Percentiles rank a stretch among this genome's conserved stretches.
Conservation (phyloP, 1,140 invertebrate species). For the Chelonus insularis region DNA sequence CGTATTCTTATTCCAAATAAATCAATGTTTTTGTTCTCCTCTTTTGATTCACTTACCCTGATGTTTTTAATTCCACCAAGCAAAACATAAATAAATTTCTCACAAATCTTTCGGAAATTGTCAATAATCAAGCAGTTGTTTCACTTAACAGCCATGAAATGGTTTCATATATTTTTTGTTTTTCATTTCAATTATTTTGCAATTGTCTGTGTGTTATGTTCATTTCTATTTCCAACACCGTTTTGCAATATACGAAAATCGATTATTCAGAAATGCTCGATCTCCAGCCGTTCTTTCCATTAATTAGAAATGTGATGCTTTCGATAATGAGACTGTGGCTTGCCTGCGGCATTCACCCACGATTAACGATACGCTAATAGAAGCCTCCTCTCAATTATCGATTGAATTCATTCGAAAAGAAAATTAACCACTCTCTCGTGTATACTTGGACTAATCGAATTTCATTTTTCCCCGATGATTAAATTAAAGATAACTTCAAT, state of each 20-base stretch:
- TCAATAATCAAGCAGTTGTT: no score
- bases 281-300: slow-evolving; percentile 34
- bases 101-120: background rate
- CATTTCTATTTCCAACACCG: no score
- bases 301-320: slow-evolving; percentile 51
- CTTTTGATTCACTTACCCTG: background rate
- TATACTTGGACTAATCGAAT: slow-evolving; percentile 20
- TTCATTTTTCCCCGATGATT: no score
- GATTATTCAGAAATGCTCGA: background rate
- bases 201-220: no score
- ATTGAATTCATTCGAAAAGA: slow-evolving; percentile 12
- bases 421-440: slow-evolving; percentile 18
- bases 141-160: no score
- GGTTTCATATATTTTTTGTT: no score
- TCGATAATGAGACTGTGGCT: slow-evolving; percentile 40
- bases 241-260: background rate
- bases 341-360: slow-evolving; percentile 33
- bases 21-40: slow-evolving; percentile 17
- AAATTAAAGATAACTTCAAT: no score
- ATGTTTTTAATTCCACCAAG: slow-evolving; percentile 10
- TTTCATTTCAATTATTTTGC: no score
- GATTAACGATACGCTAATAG: slow-evolving; percentile 50
- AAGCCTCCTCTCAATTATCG: slow-evolving; percentile 49
- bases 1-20: slow-evolving; percentile 14
- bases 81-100: slow-evolving; percentile 13